Conservation (phyloP, 2,888 invertebrate species). For the Anoncus sp. region DNA sequence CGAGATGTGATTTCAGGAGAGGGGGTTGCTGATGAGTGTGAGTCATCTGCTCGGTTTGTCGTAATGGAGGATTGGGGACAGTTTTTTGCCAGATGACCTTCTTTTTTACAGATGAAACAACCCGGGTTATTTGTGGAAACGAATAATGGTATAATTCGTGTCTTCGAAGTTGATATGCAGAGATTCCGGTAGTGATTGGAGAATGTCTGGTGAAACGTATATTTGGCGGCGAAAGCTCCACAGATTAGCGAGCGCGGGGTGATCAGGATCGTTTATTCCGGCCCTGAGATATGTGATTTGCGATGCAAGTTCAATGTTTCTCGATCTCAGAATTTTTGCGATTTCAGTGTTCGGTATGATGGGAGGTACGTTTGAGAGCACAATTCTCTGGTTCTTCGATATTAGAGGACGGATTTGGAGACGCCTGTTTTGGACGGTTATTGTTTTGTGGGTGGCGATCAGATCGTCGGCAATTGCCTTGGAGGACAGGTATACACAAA, state of each 20-base stretch:
- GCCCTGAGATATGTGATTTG: constrained; percentile 60
- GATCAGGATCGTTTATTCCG: constrained; percentile 47
- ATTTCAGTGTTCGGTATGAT: constrained; percentile 61
- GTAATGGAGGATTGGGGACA: constrained; percentile 4
- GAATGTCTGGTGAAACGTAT: constrained; percentile 60
- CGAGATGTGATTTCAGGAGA: background rate
- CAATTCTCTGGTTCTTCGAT: constrained; percentile 51
- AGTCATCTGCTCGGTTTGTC: background rate
- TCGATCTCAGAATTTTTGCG: constrained; percentile 48
- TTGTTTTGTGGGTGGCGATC: constrained; percentile 45
- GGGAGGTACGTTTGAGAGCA: constrained; percentile 64
- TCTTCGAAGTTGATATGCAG: constrained; percentile 42
- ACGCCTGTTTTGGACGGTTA: constrained; percentile 42
- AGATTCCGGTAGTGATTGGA: constrained; percentile 48
- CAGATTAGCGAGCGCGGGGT: constrained; percentile 50
- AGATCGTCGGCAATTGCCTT: constrained; percentile 36
- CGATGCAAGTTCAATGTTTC: constrained; percentile 54
- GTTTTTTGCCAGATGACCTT: constrained; percentile 46
- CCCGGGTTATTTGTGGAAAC: background rate
- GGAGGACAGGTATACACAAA: constrained; percentile 39
- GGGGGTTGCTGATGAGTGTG: too few species aligned
- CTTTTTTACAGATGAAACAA: constrained; percentile 9
- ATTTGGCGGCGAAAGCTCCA: constrained; percentile 64
- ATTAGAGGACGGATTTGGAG: constrained; percentile 64
- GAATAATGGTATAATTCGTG: constrained; percentile 48